Evolutionary conservation across 2,888 invertebrate species (phyloP), one percentile per base, ranked within the genome.

Genomic region (Lasioglossum morio): DNA sequence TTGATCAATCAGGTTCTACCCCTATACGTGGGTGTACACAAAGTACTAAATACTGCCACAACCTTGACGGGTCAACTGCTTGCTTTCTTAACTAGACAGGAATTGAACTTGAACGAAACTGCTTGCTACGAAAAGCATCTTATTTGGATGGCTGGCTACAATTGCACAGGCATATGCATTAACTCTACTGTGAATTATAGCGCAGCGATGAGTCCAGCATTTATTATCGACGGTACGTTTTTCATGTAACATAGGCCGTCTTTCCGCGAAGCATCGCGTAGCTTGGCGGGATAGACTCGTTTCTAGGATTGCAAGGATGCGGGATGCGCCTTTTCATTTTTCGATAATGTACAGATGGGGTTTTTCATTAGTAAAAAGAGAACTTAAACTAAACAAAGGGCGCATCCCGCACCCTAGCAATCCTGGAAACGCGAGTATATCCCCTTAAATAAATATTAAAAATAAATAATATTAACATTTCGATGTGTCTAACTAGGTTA

Each of bases 141-240:
- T 2, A 78, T 88, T 19, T 98, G 97, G 96, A 96, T 97, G 95
- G 96, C 96, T 34, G 97, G 97, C 12, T 96, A 96, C 93, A 96
- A 97, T 92, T 96, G 96, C 37, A 96, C 95, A n/a, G 97, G 97
- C 43, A 95, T 96, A 78, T 98, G 98, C 93, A 96, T 97, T 70
- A 96, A 97, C 86, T 97, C 97, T 0, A 97, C 97, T 0, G 97
- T 97, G 94, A 98, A 97, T 94, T 97, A 96, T 88, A 97, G 97
- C 66, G 95, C 96, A 87, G 98, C 98, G 1, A 93, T 97, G 16
- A 98, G 98, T 94, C 98, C 98, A n/a, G 98, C 98, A 0, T 98
- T 98, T 94, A 94, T 96, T 14, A 97, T 97, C 88, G 95, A 96
- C 88, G 97, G 98, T 98, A 94, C 2, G 76, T 73, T 72, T 37